Evolutionary conservation across 1,140 invertebrate genomes (phyloP).

Genomic region (Pogonomyrmex californicus): DNA sequence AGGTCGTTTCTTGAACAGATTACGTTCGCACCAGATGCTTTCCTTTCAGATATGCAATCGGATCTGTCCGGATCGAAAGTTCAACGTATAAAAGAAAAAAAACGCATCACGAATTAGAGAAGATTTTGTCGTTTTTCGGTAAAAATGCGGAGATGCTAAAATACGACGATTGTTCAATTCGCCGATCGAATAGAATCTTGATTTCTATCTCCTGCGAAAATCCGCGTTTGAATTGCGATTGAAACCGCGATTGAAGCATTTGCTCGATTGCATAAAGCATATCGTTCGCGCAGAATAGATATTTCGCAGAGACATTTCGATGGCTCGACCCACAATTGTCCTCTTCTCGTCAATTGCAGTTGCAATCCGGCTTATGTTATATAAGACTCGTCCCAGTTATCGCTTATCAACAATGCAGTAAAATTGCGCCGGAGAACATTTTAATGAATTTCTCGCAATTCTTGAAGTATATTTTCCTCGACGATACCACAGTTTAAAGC

Average conservation of each 20-base stretch:
- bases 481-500: not conserved
- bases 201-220: not conserved
- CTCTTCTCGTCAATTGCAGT: not conserved
- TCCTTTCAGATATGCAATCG: not conserved
- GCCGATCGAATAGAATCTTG: not conserved
- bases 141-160: not conserved
- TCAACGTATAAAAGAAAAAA: not conserved
- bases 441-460: conserved; percentile 30
- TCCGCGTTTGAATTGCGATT: not conserved
- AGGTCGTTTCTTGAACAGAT: not conserved
- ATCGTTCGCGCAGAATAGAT: not conserved
- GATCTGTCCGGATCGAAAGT: not conserved
- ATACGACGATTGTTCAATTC: not conserved
- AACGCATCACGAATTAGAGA: not conserved
- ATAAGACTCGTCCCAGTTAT: not conserved
- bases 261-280: not conserved
- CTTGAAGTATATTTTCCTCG: not conserved
- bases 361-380: conserved; percentile 23
- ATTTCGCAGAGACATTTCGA: conserved; percentile 14
- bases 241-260: not conserved
- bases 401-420: not conserved
- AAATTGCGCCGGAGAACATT: conserved; percentile 30
- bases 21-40: not conserved
- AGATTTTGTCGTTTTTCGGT: not conserved
- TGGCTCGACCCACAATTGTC: conserved; percentile 25